Evolutionary conservation across 1,140 invertebrate species (phyloP).

Genomic region (Pristionchus pacificus): DNA sequence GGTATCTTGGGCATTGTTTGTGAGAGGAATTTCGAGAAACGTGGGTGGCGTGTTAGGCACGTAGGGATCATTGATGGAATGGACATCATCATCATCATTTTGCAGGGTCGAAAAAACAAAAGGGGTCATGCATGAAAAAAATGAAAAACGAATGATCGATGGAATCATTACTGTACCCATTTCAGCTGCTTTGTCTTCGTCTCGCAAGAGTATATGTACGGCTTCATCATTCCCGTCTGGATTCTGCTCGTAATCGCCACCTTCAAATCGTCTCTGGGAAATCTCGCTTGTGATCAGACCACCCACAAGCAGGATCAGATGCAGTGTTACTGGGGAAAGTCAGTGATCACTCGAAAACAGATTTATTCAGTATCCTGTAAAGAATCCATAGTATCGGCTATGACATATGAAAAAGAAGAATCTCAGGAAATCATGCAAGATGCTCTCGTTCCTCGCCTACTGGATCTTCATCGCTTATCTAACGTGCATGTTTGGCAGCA

Average conservation of each 20-base stretch:
- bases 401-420: not conserved
- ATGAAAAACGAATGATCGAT: not conserved
- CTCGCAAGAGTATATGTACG: constrained; percentile 27
- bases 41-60: no score
- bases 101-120: not conserved
- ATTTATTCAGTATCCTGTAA: not conserved
- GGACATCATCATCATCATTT: no score
- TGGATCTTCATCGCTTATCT: constrained; percentile 25
- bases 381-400: not conserved
- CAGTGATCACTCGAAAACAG: no score
- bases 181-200: constrained; percentile 29
- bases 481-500: constrained; percentile 21
- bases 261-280: constrained; percentile 23
- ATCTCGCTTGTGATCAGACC: constrained; percentile 27
- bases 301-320: constrained; percentile 13
- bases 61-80: no score
- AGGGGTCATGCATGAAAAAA: not conserved
- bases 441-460: constrained; percentile 7
- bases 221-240: constrained; percentile 33
- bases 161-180: no score
- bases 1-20: no score
- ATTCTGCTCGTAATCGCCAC: constrained; percentile 12
- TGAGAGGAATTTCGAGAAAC: no score
- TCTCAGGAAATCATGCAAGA: constrained; percentile 26
- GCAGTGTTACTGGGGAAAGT: constrained; percentile 28